phyloP scores from a whole-genome alignment of 2,888 invertebrate species.

The Suillia variegata region DNA sequence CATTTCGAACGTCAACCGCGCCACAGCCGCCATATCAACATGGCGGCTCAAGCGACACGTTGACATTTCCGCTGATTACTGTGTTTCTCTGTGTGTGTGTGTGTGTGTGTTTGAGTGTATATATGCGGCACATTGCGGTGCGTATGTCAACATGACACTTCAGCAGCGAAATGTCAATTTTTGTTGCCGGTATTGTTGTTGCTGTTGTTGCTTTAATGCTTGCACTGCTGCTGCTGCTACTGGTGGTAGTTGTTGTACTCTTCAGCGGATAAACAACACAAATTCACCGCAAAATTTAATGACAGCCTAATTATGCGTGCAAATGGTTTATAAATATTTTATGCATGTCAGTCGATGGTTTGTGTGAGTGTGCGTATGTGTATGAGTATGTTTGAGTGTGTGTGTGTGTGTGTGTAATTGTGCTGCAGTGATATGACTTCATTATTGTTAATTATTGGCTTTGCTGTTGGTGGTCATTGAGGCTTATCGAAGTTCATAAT shows the following conservation, averaged over 20 bases:
- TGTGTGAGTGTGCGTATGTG: slow-evolving; percentile 25
- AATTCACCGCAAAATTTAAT: slow-evolving; percentile 51
- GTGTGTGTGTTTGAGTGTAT: no score
- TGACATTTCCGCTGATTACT: slow-evolving; percentile 52
- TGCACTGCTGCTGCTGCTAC: background rate
- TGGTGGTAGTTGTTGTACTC: background rate
- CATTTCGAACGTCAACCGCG: background rate
- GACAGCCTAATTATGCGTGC: slow-evolving; percentile 59
- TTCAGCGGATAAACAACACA: no score
- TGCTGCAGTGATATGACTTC: slow-evolving; percentile 46
- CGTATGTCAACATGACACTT: slow-evolving; percentile 28
- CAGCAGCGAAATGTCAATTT: slow-evolving; percentile 14
- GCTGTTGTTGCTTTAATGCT: slow-evolving; percentile 11
- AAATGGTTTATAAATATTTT: slow-evolving; percentile 59
- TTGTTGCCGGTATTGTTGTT: slow-evolving; percentile 2
- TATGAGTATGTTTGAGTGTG: background rate
- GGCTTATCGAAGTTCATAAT: no score
- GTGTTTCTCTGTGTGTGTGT: background rate
- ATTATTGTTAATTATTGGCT: slow-evolving; percentile 49
- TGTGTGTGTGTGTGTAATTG: slow-evolving; percentile 38
- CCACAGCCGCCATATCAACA: background rate
- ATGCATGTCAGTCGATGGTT: slow-evolving; percentile 33
- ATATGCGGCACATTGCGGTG: background rate
- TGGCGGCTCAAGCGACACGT: slow-evolving; percentile 26
- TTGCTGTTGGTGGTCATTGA: background rate